Base-by-base conservation (phyloP, 1,140 invertebrate species). In the Brachionus plicatilis region DNA sequence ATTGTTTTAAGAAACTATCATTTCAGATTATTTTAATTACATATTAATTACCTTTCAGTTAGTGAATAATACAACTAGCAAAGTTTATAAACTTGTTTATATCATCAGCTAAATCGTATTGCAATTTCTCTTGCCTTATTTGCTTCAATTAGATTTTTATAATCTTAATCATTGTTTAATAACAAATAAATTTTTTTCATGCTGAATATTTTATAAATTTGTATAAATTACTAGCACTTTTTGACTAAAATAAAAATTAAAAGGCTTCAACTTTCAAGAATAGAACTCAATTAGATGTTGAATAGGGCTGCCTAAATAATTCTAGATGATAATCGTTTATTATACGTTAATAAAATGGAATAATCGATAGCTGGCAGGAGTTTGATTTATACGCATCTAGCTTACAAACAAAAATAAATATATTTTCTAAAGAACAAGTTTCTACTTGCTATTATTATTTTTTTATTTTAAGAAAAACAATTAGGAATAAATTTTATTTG, bases 111-210 rank as follows among this genome's bases (percentile, higher is more conserved):
- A 72, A 72, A 72, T 72, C 37, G 33, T 4, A 72, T 72, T 41
- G 33, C 68, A 76, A 76, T 76, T 76, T 76, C 45, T 33, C 37
- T 43, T 43, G 33, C 33, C 33, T 37, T 75, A 75, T 75, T 76
- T 76, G 72, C 72, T 76, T 76, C 72, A 76, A 76, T 76, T 76
- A 76, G 72, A 76, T 27, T 76, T 76, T 41, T 41, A 72, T 41
- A 72, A 50, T 76, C 72, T 50, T 76, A 76, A 76, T 76, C 72
- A 47, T 76, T 29, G 72, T 76, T 76, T 76, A 76, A 76, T 76
- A 76, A 50, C 72, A 76, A 27, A 27, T 37, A 70, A 70, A 70
- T 2, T 41, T 70, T 70, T 14, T 70, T 33, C 37, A 37, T 29
- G 3, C 14, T 76, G 43, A 50, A 27, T 50, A 47, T 50, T 76